Percentiles rank a stretch among this genome's conserved stretches.
These are phyloP conservation scores for Danaus plexippus DNA, from an alignment of 1,140 invertebrate genomes.

Conservation along the genomic window DNA sequence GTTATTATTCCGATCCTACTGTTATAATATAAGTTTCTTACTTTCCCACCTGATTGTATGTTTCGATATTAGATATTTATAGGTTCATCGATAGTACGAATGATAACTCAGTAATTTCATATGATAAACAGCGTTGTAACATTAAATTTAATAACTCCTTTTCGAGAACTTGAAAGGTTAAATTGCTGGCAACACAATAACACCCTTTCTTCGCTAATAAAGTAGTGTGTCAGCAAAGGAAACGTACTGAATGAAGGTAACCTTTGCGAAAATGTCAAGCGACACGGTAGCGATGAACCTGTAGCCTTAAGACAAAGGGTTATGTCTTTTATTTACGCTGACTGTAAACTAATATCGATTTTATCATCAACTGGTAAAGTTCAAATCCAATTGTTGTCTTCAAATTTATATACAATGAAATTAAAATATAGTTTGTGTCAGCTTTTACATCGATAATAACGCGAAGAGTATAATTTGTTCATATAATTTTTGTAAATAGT, in stretches of 20 bases:
- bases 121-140: no score
- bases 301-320: conserved; percentile 63
- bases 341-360: no score
- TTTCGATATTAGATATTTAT: conserved; percentile 45
- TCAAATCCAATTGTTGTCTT: no score
- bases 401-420: no score
- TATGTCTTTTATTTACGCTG: conserved; percentile 17
- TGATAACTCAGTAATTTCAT: conserved; percentile 26
- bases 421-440: no score
- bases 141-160: no score
- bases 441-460: no score
- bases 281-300: conserved; percentile 42
- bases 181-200: conserved; percentile 47
- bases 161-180: conserved; percentile 44
- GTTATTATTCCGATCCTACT: conserved; percentile 39
- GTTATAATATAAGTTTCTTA: conserved; percentile 41
- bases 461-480: no score
- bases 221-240: conserved; percentile 60
- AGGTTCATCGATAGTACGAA: conserved; percentile 49
- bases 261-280: conserved; percentile 68
- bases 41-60: conserved; percentile 46
- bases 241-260: conserved; percentile 55
- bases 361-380: no score
- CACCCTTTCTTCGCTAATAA: conserved; percentile 58
- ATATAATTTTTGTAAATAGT: no score